A percentile compares a stretch with the other conserved stretches of the same genome.
phyloP scores from a whole-genome alignment of 2,888 invertebrate genomes.

The Agonum fuliginosum region DNA sequence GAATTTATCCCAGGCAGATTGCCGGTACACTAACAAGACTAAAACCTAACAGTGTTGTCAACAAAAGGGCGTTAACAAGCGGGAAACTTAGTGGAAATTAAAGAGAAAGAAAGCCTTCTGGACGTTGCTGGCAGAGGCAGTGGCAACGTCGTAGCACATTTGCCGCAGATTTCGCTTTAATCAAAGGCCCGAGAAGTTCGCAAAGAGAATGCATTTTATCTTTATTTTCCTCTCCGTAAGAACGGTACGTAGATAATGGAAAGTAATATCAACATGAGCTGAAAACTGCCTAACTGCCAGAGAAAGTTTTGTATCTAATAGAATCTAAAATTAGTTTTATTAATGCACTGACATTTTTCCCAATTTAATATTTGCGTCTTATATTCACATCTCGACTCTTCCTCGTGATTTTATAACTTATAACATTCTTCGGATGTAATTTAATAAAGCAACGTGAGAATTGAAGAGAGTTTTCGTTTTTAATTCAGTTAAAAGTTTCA shows the following conservation, averaged over 20 bases:
- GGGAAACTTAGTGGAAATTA: slow-evolving; percentile 16
- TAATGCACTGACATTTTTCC: background rate
- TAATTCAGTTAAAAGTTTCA: slow-evolving; percentile 2
- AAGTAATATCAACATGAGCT: slow-evolving; percentile 10
- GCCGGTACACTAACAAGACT: background rate
- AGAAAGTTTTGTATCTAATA: slow-evolving; percentile 5
- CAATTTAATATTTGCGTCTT: background rate
- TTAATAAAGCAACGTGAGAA: background rate
- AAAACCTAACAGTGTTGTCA: background rate
- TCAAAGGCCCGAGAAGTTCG: slow-evolving; percentile 20
- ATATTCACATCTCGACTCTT: background rate
- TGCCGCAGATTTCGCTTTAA: slow-evolving; percentile 14
- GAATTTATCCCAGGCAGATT: background rate
- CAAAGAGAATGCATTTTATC: slow-evolving; percentile 32
- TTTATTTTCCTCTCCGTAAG: slow-evolving; percentile 4
- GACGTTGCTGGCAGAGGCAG: background rate
- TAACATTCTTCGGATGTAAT: background rate
- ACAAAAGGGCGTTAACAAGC: slow-evolving; percentile 32
- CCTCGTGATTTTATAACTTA: background rate
- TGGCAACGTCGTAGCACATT: background rate
- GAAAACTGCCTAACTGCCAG: slow-evolving; percentile 10
- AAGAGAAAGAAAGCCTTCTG: background rate
- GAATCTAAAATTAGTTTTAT: background rate
- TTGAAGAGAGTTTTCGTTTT: slow-evolving; percentile 2
- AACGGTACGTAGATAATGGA: slow-evolving; percentile 17